Evolutionary conservation across 1,140 invertebrate genomes (phyloP).

Genomic region (Teleopsis dalmanni): DNA sequence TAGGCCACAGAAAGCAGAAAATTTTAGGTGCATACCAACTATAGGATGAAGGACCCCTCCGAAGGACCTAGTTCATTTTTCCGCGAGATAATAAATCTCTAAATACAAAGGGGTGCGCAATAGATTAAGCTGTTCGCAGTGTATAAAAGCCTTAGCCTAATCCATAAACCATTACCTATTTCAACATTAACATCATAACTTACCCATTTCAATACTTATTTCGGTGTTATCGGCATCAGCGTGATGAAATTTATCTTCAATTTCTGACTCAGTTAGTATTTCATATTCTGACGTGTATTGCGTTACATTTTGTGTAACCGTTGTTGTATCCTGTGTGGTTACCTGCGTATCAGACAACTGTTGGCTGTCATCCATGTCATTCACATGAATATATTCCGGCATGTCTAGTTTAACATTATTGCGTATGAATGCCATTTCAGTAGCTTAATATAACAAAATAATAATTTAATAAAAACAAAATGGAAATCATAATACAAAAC

Average conservation of each 20-base stretch:
- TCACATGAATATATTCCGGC: constrained; percentile 40
- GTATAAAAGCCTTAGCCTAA: too few species aligned
- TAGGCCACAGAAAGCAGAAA: too few species aligned
- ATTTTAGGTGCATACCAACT: too few species aligned
- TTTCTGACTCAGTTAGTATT: constrained; percentile 42
- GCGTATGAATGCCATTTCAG: constrained; percentile 39
- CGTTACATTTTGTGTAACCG: constrained; percentile 28
- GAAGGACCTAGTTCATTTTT: too few species aligned
- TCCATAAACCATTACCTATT: too few species aligned
- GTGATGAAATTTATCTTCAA: constrained; percentile 37
- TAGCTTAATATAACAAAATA: constrained; percentile 19
- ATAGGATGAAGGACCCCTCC: too few species aligned
- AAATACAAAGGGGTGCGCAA: too few species aligned
- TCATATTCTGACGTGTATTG: constrained; percentile 43
- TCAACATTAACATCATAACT: too few species aligned
- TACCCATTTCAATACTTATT: constrained; percentile 41
- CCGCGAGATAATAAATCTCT: too few species aligned
- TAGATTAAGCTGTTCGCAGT: too few species aligned
- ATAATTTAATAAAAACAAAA: background rate
- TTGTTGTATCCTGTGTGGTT: constrained; percentile 34
- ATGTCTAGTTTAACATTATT: constrained; percentile 41
- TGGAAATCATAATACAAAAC: background rate
- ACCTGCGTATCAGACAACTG: constrained; percentile 36
- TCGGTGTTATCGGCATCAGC: constrained; percentile 35
- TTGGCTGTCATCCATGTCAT: constrained; percentile 32